These are phyloP conservation scores for Drosophila lacertosa DNA, from an alignment of 1,140 invertebrate genomes.

Conservation along the genomic window DNA sequence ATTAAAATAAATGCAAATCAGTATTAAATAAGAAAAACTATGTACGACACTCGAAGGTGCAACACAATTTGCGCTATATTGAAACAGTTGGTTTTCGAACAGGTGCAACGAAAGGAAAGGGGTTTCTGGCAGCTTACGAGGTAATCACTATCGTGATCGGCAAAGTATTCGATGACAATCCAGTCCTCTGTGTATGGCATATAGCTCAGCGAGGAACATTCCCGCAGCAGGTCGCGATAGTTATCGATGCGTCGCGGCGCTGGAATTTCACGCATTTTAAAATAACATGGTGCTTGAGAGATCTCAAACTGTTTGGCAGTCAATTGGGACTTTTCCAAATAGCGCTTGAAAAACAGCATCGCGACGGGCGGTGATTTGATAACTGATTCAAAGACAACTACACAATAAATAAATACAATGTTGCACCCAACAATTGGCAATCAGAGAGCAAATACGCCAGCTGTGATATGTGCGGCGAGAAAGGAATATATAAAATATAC, in stretches of 20 bases:
- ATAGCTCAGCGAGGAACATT: constrained; percentile 61
- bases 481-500: constrained; percentile 4
- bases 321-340: constrained; percentile 75
- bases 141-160: constrained; percentile 76
- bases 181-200: constrained; percentile 70
- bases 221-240: constrained; percentile 60
- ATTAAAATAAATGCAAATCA: not conserved
- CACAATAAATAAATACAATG: constrained; percentile 2
- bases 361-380: constrained; percentile 10
- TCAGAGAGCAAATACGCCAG: constrained; percentile 8
- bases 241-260: constrained; percentile 56
- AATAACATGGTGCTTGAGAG: constrained; percentile 69
- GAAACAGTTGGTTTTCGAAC: not conserved
- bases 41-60: not conserved
- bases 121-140: constrained; percentile 60
- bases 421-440: constrained; percentile 38
- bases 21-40: not conserved
- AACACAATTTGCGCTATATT: not conserved
- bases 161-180: constrained; percentile 78
- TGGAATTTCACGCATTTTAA: constrained; percentile 74
- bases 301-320: constrained; percentile 69
- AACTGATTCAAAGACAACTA: constrained; percentile 17
- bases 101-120: not conserved
- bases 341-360: constrained; percentile 79
- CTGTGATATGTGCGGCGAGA: constrained; percentile 9